Evolutionary conservation across 2,797 vertebrate genomes (phyloP).

Genomic region (Antennarius maculatus): DNA sequence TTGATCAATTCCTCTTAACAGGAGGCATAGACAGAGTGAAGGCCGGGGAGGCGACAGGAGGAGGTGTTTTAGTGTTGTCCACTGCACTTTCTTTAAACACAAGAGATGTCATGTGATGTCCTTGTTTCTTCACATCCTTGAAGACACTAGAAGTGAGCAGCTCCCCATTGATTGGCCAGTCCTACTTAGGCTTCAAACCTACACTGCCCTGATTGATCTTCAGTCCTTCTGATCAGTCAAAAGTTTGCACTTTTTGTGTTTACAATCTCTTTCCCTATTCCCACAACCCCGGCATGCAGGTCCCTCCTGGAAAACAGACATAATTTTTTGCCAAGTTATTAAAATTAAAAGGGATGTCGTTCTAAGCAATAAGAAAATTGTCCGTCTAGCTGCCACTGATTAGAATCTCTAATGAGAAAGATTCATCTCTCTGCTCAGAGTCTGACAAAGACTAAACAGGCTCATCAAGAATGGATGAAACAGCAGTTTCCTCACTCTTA

Average conservation of each 20-base stretch:
- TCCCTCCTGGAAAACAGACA: background rate
- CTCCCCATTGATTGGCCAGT: conserved; percentile 68
- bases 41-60: conserved; percentile 18
- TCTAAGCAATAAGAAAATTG: no score
- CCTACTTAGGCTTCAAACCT: conserved; percentile 66
- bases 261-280: conserved; percentile 35
- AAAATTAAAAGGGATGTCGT: no score
- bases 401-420: no score
- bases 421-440: background rate
- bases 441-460: background rate
- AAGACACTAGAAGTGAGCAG: conserved; percentile 65
- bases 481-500: background rate
- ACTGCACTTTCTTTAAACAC: conserved; percentile 14
- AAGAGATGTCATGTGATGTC: conserved; percentile 14
- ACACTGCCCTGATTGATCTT: conserved; percentile 64
- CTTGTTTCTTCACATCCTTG: conserved; percentile 55
- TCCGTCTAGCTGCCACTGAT: no score
- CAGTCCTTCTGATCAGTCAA: conserved; percentile 60
- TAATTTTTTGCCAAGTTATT: no score
- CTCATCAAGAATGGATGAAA: background rate
- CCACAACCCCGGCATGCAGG: conserved; percentile 1
- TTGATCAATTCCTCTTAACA: conserved; percentile 25
- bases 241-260: conserved; percentile 57
- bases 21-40: conserved; percentile 17
- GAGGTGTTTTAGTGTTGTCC: conserved; percentile 11